Evolutionary conservation across 2,113 vertebrate species (phyloP), one percentile per base, ranked within the genome.

Genomic region (Balaenoptera acutorostrata): DNA sequence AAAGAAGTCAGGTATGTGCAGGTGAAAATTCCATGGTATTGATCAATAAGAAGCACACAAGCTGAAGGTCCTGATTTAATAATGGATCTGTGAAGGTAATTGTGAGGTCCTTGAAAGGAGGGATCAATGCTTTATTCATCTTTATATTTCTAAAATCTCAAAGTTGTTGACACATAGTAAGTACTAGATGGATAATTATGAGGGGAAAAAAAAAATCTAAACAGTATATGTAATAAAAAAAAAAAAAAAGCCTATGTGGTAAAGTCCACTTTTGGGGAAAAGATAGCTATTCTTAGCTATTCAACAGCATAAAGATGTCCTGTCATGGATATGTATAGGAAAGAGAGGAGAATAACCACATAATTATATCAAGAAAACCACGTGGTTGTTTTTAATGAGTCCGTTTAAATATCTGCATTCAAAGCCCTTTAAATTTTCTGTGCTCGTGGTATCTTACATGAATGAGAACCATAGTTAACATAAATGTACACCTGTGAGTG

Each of bases 1-100:
- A n/a, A 99, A 99, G 57, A 99, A 99, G 92, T 97, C 98, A 12
- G 99, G 99, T 98, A 82, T 21, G 97, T 97, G 68, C 36, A 44
- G 13, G 11, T 41, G 64, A 8, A 46, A 44, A 2, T 41, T 64
- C 18, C 23, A 0, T 11, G 44, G 6, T 44, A 0, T 44, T 31
- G 29, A 64, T 74, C 23, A 77, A 11, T 88, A 57, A 84, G 33
- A 39, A 77, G 52, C 36, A 36, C 27, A 52, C 3, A 57, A 9
- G n/a, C 36, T 3, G 2, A 72, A 7, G 52, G 17, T 23, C 41
- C 20, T 41, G 33, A 81, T 57, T 39, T 89, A 31, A 39, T 84
- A 82, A 31, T 39, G 36, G 52, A 44, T 52, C 39, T 88, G 2
- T 66, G 18, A 63, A 82, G 66, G 39, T 72, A 46, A 69, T 36